Conservation (phyloP, 2,797 vertebrate genomes). For the Sus cebifrons region DNA sequence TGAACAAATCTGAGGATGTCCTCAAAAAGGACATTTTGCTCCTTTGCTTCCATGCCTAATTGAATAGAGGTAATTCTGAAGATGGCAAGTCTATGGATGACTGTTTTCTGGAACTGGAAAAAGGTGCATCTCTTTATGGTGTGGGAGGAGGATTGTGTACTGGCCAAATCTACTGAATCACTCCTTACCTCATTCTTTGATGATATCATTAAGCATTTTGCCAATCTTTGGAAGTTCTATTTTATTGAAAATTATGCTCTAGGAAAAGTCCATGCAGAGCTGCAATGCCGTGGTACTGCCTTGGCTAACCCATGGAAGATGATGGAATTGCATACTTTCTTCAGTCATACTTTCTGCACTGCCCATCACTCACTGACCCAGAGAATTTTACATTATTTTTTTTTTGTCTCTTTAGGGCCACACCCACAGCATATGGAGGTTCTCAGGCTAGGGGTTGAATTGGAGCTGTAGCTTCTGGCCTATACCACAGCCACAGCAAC, state of each 20-base stretch:
- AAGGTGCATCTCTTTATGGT: not conserved
- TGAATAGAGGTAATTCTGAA: constrained; percentile 5
- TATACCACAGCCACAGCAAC: too few species aligned
- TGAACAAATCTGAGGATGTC: not conserved
- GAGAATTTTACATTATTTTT: constrained; percentile 5
- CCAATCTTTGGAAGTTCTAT: not conserved
- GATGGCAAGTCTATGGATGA: not conserved
- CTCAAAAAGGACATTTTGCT: not conserved
- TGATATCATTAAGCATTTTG: constrained; percentile 53
- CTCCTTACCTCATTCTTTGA: constrained; percentile 55
- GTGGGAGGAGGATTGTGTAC: not conserved
- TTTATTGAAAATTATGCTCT: not conserved
- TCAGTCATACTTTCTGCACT: not conserved
- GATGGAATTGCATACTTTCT: not conserved
- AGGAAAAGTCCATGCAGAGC: not conserved
- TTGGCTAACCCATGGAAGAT: not conserved
- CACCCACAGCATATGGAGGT: too few species aligned
- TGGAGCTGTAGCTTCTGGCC: too few species aligned
- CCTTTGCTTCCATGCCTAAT: not conserved
- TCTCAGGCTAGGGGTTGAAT: too few species aligned
- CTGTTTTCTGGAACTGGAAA: not conserved
- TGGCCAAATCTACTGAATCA: constrained; percentile 38
- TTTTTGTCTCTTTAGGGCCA: too few species aligned
- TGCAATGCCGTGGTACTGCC: not conserved
- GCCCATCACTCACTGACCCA: not conserved